Conservation (phyloP, 2,113 vertebrate genomes). For the Morone saxatilis region DNA sequence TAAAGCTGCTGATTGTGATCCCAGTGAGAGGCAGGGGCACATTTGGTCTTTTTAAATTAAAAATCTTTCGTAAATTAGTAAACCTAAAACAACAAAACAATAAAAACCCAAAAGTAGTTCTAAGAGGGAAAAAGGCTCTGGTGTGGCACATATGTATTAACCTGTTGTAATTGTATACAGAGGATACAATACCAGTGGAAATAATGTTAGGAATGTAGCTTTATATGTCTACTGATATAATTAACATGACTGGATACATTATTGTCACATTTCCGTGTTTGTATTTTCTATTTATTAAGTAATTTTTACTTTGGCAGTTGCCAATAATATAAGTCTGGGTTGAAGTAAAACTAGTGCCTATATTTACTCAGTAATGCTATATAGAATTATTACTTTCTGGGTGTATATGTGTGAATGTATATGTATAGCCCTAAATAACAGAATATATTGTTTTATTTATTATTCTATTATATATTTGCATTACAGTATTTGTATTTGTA, state of each 20-base stretch:
- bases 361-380: not conserved
- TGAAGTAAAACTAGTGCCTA: not conserved
- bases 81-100: not conserved
- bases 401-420: no score
- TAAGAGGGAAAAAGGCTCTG: not conserved
- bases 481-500: no score
- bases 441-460: no score
- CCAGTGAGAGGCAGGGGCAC: not conserved
- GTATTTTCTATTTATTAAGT: not conserved
- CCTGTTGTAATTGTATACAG: not conserved
- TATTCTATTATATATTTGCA: no score
- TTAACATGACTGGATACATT: not conserved
- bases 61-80: not conserved
- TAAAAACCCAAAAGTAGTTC: not conserved
- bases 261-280: not conserved
- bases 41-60: not conserved
- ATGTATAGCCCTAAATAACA: no score
- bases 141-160: not conserved
- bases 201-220: not conserved
- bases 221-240: not conserved
- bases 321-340: not conserved
- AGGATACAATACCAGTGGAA: not conserved
- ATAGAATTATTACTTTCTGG: no score
- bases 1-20: not conserved
- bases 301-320: not conserved